Evolutionary conservation across 2,113 vertebrate genomes (phyloP).

Genomic region (Oophaga pumilio): DNA sequence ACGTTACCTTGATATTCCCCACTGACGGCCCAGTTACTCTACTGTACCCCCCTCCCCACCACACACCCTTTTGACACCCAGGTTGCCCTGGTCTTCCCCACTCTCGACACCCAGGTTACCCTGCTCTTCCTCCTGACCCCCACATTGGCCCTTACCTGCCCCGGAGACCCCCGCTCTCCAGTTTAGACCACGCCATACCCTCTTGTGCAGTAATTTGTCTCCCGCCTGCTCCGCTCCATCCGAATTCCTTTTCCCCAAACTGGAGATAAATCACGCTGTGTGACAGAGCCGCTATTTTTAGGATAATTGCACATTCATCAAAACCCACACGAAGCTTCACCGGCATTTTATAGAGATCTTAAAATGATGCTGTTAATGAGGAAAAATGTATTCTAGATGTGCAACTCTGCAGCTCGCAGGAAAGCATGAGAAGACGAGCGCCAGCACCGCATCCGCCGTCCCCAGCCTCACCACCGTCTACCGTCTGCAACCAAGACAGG

Average conservation of each 20-base stretch:
- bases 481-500: background rate
- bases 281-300: constrained; percentile 42
- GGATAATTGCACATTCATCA: constrained; percentile 50
- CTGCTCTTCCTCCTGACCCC: too few relatives aligned
- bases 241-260: background rate
- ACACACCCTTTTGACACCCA: background rate
- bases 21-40: too few relatives aligned
- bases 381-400: constrained; percentile 43
- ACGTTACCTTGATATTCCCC: too few relatives aligned
- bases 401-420: background rate
- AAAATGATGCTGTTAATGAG: constrained; percentile 32
- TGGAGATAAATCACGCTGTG: constrained; percentile 2
- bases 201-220: background rate
- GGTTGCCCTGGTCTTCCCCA: background rate
- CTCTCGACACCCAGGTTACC: background rate
- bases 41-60: too few relatives aligned
- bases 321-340: constrained; percentile 29
- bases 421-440: background rate
- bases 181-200: background rate
- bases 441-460: too few relatives aligned
- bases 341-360: constrained; percentile 31
- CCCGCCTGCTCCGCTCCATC: background rate
- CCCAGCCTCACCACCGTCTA: too few relatives aligned
- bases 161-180: background rate
- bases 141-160: background rate